These are phyloP conservation scores for Typhlichthys subterraneus DNA, from an alignment of 2,797 vertebrate genomes.

Conservation along the genomic window DNA sequence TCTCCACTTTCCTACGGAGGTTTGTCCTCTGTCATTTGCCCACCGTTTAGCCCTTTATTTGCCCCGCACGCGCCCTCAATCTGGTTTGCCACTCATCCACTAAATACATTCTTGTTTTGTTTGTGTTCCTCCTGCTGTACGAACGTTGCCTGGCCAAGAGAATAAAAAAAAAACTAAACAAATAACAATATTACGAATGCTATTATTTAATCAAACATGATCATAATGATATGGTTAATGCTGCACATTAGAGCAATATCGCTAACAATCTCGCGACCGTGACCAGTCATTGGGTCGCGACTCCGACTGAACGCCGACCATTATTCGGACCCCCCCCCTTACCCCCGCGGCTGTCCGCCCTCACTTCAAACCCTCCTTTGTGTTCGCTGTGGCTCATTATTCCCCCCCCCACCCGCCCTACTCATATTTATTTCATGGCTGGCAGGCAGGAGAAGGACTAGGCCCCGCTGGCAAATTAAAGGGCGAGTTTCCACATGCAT, in stretches of 20 bases:
- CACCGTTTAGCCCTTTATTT: too few species aligned
- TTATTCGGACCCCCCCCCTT: background rate
- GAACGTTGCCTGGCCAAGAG: too few species aligned
- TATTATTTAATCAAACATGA: too few species aligned
- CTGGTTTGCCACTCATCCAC: too few species aligned
- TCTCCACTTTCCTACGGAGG: background rate
- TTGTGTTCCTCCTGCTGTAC: background rate
- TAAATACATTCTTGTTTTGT: background rate
- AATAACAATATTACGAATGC: too few species aligned
- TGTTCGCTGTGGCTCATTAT: conserved; percentile 56
- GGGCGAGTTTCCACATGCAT: conserved; percentile 77
- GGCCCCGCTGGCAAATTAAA: conserved; percentile 63
- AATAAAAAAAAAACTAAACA: too few species aligned
- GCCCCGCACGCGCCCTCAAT: too few species aligned
- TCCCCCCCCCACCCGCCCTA: conserved; percentile 16
- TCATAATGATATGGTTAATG: too few species aligned
- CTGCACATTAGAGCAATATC: too few species aligned
- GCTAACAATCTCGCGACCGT: too few species aligned
- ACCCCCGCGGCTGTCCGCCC: conserved; percentile 18
- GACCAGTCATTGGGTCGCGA: background rate
- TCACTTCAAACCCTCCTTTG: conserved; percentile 51
- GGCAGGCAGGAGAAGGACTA: conserved; percentile 44
- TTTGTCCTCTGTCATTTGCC: too few species aligned
- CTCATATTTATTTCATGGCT: conserved; percentile 77
- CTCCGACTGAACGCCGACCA: background rate